These are phyloP conservation scores for Nanger granti DNA, from an alignment of 2,113 vertebrate genomes.

Conservation along the genomic window DNA sequence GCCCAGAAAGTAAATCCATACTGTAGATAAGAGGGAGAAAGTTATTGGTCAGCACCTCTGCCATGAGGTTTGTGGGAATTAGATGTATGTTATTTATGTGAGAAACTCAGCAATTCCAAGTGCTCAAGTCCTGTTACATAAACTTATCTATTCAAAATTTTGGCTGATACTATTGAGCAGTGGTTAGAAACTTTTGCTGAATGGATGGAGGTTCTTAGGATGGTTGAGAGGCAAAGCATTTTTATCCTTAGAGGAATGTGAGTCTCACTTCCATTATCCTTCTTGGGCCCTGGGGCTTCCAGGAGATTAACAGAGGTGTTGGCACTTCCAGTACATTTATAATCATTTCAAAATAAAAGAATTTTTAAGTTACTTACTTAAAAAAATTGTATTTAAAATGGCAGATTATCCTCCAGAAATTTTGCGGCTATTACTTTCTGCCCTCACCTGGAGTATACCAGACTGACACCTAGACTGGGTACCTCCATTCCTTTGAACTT, in stretches of 20 bases:
- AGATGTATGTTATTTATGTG: background rate
- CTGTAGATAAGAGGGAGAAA: background rate
- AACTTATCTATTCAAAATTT: background rate
- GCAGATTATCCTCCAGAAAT: background rate
- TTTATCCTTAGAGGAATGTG: background rate
- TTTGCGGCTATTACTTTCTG: accelerated
- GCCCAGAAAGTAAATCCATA: background rate
- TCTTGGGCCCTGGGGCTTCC: background rate
- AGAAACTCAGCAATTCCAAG: background rate
- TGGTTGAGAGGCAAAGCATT: background rate
- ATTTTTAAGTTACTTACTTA: background rate
- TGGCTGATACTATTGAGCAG: background rate
- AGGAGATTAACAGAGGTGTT: background rate
- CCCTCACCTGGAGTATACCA: accelerated
- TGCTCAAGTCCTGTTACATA: background rate
- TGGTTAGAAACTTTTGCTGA: background rate
- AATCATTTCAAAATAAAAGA: background rate
- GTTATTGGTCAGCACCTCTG: background rate
- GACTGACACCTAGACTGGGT: background rate
- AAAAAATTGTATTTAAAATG: background rate
- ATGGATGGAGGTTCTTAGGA: too few relatives aligned
- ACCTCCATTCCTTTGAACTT: background rate
- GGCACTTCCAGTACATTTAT: background rate
- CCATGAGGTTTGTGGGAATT: background rate
- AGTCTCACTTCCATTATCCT: background rate